A percentile compares a stretch with the other conserved stretches of the same genome.
These are phyloP conservation scores for Polydrusus pterygomalis DNA, from an alignment of 2,888 invertebrate genomes.

Conservation along the genomic window DNA sequence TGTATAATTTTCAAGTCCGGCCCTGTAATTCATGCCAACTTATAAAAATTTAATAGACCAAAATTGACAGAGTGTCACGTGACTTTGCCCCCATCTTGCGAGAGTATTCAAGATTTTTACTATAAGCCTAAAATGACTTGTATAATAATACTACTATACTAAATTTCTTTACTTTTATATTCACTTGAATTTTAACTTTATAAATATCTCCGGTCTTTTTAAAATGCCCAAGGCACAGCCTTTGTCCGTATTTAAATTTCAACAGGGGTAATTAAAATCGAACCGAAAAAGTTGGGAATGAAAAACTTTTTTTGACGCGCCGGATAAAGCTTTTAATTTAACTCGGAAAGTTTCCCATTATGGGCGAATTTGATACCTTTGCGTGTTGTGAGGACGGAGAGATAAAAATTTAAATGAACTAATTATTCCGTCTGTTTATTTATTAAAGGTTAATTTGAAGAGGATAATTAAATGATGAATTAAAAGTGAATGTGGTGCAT, in stretches of 20 bases:
- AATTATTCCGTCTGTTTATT: constrained; percentile 12
- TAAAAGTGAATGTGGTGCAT: too few relatives aligned
- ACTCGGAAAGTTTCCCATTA: constrained; percentile 37
- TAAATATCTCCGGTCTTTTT: too few relatives aligned
- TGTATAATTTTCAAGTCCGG: too few relatives aligned
- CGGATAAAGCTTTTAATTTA: constrained; percentile 37
- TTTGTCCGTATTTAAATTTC: constrained; percentile 30
- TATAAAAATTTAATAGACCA: too few relatives aligned
- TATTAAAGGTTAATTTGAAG: constrained; percentile 6
- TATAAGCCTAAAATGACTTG: too few relatives aligned
- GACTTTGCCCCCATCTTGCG: too few relatives aligned
- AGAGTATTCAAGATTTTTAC: too few relatives aligned
- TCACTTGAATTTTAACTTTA: too few relatives aligned
- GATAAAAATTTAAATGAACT: constrained; percentile 10
- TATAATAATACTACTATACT: too few relatives aligned
- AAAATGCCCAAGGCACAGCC: neutral
- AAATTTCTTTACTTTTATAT: too few relatives aligned
- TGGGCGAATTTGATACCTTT: constrained; percentile 36
- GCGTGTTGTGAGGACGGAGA: constrained; percentile 23
- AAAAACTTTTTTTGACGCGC: constrained; percentile 31
- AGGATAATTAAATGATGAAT: neutral
- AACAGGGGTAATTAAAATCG: constrained; percentile 39
- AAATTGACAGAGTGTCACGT: too few relatives aligned
- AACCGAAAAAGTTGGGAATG: constrained; percentile 38
- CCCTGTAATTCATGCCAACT: too few relatives aligned